Evolutionary conservation across 2,113 vertebrate species (phyloP), one percentile per base, ranked within the genome.

Genomic region (Reinhardtius hippoglossoides): DNA sequence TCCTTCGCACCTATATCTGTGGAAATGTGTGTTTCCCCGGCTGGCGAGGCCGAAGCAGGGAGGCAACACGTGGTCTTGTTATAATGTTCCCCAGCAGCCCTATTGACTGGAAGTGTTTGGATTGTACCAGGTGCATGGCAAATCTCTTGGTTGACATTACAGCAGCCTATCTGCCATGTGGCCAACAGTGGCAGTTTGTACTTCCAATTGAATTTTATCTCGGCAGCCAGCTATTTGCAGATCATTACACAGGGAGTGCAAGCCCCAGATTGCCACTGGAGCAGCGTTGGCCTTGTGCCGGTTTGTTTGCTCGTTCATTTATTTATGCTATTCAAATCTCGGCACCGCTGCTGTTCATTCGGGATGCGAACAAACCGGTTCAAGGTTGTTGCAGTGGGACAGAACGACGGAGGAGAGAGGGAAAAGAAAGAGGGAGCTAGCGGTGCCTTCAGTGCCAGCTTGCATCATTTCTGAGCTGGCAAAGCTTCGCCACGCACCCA

Each of bases 241-340:
- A 91, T 92, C 89, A 88, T 93, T 93, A 93, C 83, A 84, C 76
- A 66, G 81, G 42, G 74, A 85, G 85, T 57, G 76, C 80, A 70
- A 81, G 81, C 87, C 81, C 78, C 73, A 78, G 87, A 93, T 86
- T 88, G 87, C 84, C 86, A 79, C 86, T 57, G 74, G 82, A 91
- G 81, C 61, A 2, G 60, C 58, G 65, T 75, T 65, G 59, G 86
- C 83, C 83, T 81, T 80, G 85, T 78, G 81, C 66, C 77, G 75
- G 71, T 86, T 87, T 94, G 90, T 93, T 95, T 92, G 89, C 88
- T 83, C 74, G 42, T 89, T 91, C 88, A 88, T 93, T 92, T 91
- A 91, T 93, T 93, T 89, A 91, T 89, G 87, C 82, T 91, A 80
- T 89, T 91, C 89, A 90, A 91, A 94, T 92, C 86, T 88, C 82